Conservation (phyloP, 2,113 vertebrate genomes). For the Cairina moschata region DNA sequence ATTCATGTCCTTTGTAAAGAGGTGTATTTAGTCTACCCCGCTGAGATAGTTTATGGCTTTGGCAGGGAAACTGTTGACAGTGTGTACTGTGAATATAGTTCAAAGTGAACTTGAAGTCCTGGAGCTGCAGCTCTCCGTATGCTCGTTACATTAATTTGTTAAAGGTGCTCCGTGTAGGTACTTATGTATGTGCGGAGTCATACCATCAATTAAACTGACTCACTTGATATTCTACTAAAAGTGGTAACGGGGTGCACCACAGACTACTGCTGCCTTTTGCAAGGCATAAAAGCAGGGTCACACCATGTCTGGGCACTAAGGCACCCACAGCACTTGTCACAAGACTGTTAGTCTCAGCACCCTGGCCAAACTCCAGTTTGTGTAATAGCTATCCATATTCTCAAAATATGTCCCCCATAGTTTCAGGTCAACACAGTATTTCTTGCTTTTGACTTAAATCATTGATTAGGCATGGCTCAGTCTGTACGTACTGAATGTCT, state of each 20-base stretch:
- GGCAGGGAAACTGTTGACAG: slow-evolving; percentile 39
- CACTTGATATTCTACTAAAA: not conserved
- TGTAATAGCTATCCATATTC: not conserved
- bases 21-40: not conserved
- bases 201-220: not conserved
- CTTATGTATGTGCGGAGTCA: not conserved
- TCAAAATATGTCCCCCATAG: not conserved
- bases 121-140: not conserved
- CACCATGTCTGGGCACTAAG: not conserved
- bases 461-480: not conserved
- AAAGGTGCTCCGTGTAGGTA: not conserved
- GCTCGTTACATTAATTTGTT: not conserved
- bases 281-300: not conserved
- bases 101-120: slow-evolving; percentile 6
- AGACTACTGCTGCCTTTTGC: not conserved
- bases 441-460: not conserved
- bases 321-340: not conserved
- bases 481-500: not conserved
- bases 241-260: not conserved
- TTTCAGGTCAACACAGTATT: not conserved
- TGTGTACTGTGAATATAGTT: not conserved
- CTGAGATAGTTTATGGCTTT: slow-evolving; percentile 40
- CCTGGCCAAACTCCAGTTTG: not conserved
- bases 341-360: not conserved
- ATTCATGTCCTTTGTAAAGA: slow-evolving; percentile 4